Evolutionary conservation across 2,888 invertebrate species (phyloP), one percentile per base, ranked within the genome.

Genomic region (Hirtodrosophila duncani): DNA sequence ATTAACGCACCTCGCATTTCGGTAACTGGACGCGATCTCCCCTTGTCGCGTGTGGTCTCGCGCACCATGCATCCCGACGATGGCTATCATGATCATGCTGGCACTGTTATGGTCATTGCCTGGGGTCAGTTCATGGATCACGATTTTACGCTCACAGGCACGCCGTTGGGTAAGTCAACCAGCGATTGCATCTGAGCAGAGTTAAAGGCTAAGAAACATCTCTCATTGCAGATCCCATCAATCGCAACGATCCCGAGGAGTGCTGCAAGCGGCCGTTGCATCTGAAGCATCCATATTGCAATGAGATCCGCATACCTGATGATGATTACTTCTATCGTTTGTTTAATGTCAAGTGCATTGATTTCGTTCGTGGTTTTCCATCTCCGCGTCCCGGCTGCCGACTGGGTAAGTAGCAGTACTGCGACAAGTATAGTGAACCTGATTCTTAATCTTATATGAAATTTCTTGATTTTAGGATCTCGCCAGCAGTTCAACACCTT

Each of bases 111-210:
- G 93, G 92, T 96, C 34, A 86, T 86, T 59, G 95, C 96, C 46
- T 97, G 96, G 96, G 96, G 96, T 72, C 96, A 96, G 88, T 96
- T 96, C 88, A 95, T 96, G 92, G 96, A 96, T 87, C 96, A 97
- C 88, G 96, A 96, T 86, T 94, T 94, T 78, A 96, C 96, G 3
- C 89, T 96, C 24, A 95, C 95, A 45, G 96, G 91, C 66, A 96
- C 95, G 16, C 95, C 96, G 29, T 88, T 96, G 61, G 95, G 95
- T 95, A 88, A 87, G 88, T 63, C 44, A 30, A 14, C 16, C 13
- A 21, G 3, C 1, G 8, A 8, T 5, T 26, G 4, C 2, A 4
- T 9, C 2, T 14, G 10, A 1, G 30, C 37, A 24, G n/a, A 5
- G 9, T 2, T 3, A 2, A 3, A 10, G 6, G 21, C 31, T 5